Percentiles rank a stretch among this genome's conserved stretches.
phyloP scores from a whole-genome alignment of 2,888 invertebrate genomes.

The Artemia sinica region DNA sequence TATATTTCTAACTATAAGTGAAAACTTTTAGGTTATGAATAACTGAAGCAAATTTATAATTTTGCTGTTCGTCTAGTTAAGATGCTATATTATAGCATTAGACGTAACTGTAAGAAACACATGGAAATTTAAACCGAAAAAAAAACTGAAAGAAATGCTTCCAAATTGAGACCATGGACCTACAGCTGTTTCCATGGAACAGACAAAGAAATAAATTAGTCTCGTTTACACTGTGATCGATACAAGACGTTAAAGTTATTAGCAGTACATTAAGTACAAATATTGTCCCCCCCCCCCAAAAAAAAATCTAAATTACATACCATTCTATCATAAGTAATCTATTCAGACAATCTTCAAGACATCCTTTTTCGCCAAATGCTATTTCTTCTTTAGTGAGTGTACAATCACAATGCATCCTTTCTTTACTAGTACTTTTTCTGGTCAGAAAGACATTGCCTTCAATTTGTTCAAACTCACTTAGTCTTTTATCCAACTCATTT shows the following conservation, averaged over 20 bases:
- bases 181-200: too few relatives aligned
- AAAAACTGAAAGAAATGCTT: conserved; percentile 16
- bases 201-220: too few relatives aligned
- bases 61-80: too few relatives aligned
- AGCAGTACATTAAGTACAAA: neutral
- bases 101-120: conserved; percentile 4
- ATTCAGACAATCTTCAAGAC: conserved; percentile 91
- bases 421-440: conserved; percentile 62
- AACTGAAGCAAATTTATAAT: too few relatives aligned
- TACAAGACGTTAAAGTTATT: too few relatives aligned
- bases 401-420: conserved; percentile 91
- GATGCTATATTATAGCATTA: neutral
- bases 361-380: conserved; percentile 61
- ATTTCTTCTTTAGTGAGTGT: conserved; percentile 74
- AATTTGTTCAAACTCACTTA: conserved; percentile 59
- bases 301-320: conserved; percentile 36
- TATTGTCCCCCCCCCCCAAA: neutral
- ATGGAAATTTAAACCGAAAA: conserved; percentile 18
- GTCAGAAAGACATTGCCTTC: conserved; percentile 69
- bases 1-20: too few relatives aligned
- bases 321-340: conserved; percentile 96
- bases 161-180: too few relatives aligned
- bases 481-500: conserved; percentile 39
- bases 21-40: too few relatives aligned
- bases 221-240: too few relatives aligned